Percentiles rank a stretch among this genome's conserved stretches.
Conservation (phyloP, 2,797 vertebrate genomes). For the Myripristis murdjan region DNA sequence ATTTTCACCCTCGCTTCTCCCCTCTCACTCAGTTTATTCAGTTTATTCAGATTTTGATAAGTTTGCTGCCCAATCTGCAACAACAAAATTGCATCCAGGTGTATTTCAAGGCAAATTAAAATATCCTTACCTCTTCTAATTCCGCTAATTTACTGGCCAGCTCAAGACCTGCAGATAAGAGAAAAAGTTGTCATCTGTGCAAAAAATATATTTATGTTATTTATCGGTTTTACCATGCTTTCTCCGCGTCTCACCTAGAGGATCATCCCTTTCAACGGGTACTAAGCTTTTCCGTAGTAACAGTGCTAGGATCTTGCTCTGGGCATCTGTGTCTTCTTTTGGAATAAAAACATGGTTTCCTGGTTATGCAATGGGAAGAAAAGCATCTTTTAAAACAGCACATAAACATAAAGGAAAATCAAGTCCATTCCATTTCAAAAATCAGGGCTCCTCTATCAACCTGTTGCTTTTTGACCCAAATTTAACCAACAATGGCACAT, state of each 20-base stretch:
- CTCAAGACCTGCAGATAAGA: conserved; percentile 70
- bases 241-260: conserved; percentile 69
- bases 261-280: conserved; percentile 69
- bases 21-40: not conserved
- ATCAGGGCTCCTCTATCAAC: not conserved
- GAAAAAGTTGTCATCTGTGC: conserved; percentile 12
- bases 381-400: conserved; percentile 12
- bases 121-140: conserved; percentile 79
- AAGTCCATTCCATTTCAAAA: not conserved
- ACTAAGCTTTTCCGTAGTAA: conserved; percentile 78
- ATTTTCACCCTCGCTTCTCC: not conserved
- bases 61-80: not conserved
- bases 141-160: conserved; percentile 75
- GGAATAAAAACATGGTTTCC: conserved; percentile 73
- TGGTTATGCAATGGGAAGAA: conserved; percentile 50
- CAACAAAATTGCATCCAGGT: not conserved
- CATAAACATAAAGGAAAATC: not conserved
- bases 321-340: conserved; percentile 73
- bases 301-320: conserved; percentile 81
- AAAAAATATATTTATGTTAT: not conserved
- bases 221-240: not conserved
- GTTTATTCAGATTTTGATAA: not conserved
- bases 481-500: not conserved
- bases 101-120: conserved; percentile 1
- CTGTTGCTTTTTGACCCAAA: conserved; percentile 7